phyloP scores from a whole-genome alignment of 2,113 vertebrate genomes.

The Podiceps cristatus region DNA sequence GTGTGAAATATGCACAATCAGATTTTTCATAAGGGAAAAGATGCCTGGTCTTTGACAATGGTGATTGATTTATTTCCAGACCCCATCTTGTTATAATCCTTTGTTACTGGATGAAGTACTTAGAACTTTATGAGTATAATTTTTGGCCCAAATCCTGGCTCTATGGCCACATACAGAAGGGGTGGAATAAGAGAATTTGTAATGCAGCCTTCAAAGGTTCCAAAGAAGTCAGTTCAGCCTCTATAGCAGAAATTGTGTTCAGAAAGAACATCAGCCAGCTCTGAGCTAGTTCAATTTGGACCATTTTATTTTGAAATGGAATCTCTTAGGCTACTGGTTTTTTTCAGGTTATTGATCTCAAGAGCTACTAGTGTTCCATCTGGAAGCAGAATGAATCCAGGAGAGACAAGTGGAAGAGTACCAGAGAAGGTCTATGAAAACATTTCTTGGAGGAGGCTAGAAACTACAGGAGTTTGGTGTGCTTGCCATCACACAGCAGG shows the following conservation, averaged over 20 bases:
- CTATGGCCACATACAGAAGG: background rate
- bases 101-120: background rate
- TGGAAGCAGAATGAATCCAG: background rate
- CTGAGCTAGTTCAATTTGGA: background rate
- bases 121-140: background rate
- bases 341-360: background rate
- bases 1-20: background rate
- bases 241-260: background rate
- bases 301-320: background rate
- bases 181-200: background rate
- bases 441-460: background rate
- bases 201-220: background rate
- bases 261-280: background rate
- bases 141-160: background rate
- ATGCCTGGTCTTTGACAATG: background rate
- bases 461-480: background rate
- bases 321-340: background rate
- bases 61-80: slow-evolving; percentile 9
- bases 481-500: background rate
- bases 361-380: background rate
- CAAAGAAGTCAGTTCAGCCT: background rate
- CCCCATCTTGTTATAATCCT: background rate
- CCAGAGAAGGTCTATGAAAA: background rate
- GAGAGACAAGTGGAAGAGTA: background rate
- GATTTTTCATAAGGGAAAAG: background rate